Conservation (phyloP, 2,888 invertebrate species). For the Himalopsyche anomala region DNA sequence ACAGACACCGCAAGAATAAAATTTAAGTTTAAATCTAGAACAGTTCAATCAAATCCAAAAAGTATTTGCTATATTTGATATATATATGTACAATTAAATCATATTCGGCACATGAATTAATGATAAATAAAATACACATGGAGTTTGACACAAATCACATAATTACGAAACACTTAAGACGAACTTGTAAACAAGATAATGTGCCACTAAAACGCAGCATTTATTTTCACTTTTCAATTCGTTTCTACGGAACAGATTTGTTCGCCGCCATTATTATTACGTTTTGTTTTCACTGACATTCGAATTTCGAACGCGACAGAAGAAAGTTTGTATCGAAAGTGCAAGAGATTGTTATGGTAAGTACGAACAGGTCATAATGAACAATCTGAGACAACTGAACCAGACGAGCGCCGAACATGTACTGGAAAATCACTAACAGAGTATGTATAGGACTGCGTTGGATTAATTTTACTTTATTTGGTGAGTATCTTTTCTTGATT, state of each 20-base stretch:
- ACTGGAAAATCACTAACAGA: not conserved
- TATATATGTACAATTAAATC: not conserved
- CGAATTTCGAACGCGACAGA: constrained; percentile 6
- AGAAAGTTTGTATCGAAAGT: constrained; percentile 22
- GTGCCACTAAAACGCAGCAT: not conserved
- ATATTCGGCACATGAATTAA: not conserved
- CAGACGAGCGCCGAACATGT: not conserved
- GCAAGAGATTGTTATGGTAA: not conserved
- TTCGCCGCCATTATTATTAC: constrained; percentile 13
- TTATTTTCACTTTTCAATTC: constrained; percentile 5
- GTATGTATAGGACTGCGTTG: not conserved
- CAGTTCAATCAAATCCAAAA: not conserved
- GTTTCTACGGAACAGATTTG: not conserved
- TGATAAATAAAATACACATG: constrained; percentile 26
- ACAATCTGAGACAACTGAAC: not conserved
- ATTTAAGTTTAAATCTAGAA: not conserved
- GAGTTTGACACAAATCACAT: constrained; percentile 5
- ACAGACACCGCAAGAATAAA: not conserved
- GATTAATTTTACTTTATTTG: constrained; percentile 17
- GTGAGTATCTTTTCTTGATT: constrained; percentile 4
- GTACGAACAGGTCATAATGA: not conserved
- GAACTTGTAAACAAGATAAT: not conserved
- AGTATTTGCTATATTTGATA: not conserved
- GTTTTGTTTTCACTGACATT: constrained; percentile 26
- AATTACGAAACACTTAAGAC: constrained; percentile 1